Evolutionary conservation across 2,113 vertebrate species (phyloP), one percentile per base, ranked within the genome.

Genomic region (Pavo muticus): DNA sequence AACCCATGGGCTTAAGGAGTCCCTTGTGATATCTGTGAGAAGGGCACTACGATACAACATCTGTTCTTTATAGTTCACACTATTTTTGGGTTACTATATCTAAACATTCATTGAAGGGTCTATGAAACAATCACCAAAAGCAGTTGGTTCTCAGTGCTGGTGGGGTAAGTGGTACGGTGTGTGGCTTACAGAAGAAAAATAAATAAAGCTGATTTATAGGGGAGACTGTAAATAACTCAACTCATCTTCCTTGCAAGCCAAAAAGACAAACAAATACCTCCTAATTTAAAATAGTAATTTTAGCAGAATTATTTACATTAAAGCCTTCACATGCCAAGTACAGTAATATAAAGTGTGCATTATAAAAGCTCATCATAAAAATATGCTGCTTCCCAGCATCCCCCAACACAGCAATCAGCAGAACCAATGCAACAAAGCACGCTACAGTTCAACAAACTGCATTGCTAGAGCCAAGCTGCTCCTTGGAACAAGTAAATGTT

Each of bases 321-420:
- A 72, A 94, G 74, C 42, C 45, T 1, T 7, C 35, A 65, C 13
- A 19, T 8, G 17, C 25, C 23, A 79, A 37, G 50, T 42, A 23
- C 0, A 18, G 64, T 35, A 86, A 50, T 39, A 47, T 50, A 59
- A 84, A 23, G 4, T 0, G 0, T 24, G 7, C 42, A n/a, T 29
- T 74, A 42, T 32, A 68, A 83, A 45, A 48, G 29, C 47, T 74
- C 42, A 35, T 25, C 39, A 40, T 40, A 64, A 64, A 64, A 40
- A 64, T 17, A 11, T 29, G 47, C 19, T 48, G 42, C 40, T 70
- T 76, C 75, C 72, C 60, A 77, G 8, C 23, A 81, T 19, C 57
- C 32, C 80, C 39, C 32, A 65, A 29, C 29, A 76, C n/a, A 64
- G 39, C 16, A 6, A 76, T 32, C 74, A 54, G 37, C 17, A 63